phyloP scores from a whole-genome alignment of 2,113 vertebrate genomes.

The Hippopotamus amphibius region DNA sequence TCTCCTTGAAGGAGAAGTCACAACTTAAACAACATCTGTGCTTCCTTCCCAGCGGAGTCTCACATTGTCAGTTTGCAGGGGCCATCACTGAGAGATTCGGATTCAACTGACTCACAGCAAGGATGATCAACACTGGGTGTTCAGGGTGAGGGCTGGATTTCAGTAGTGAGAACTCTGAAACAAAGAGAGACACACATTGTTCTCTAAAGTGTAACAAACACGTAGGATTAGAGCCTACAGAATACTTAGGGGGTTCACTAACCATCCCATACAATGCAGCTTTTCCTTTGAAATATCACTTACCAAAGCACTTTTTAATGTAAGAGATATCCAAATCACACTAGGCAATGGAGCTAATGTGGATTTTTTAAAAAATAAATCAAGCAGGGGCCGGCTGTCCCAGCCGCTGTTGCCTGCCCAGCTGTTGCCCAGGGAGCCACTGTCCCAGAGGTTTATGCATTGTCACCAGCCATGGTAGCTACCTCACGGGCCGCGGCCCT shows the following conservation, averaged over 20 bases:
- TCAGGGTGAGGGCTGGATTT: not conserved
- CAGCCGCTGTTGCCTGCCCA: too few species aligned
- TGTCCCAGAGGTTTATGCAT: too few species aligned
- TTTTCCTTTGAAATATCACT: not conserved
- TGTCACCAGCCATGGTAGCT: too few species aligned
- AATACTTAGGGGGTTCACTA: not conserved
- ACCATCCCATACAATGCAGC: not conserved
- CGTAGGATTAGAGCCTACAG: not conserved
- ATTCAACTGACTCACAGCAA: not conserved
- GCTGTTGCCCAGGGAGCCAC: too few species aligned
- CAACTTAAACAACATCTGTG: not conserved
- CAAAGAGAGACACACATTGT: not conserved
- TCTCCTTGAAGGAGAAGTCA: not conserved
- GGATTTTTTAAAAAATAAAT: not conserved
- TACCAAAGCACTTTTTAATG: conserved; percentile 35
- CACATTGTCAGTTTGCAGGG: not conserved
- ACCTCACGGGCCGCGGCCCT: too few species aligned
- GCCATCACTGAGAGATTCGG: not conserved
- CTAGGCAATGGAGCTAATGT: not conserved
- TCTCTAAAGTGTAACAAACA: not conserved
- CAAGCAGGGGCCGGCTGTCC: too few species aligned
- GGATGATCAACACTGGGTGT: not conserved
- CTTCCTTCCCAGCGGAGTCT: not conserved
- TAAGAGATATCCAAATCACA: conserved; percentile 1
- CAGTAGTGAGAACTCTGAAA: not conserved